Evolutionary conservation across 2,888 invertebrate genomes (phyloP), one percentile per base, ranked within the genome.

Genomic region (Aporophyla nigra): DNA sequence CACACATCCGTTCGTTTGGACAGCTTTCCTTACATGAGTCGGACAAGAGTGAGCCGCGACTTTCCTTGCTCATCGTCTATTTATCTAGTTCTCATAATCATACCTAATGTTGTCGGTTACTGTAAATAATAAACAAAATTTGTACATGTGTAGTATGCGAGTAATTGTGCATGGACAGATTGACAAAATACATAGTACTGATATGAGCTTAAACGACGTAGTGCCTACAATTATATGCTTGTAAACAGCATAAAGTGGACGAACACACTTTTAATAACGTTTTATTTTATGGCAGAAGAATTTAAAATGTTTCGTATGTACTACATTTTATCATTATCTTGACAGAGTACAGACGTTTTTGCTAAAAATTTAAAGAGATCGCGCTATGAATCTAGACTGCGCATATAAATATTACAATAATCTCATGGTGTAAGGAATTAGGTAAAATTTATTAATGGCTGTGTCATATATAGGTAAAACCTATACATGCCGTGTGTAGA

Each of bases 161-260:
- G 93, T 93, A 93, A 93, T 90, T 93, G 93, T 94, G 94, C 94
- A 96, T 95, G 93, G 90, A 94, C 95, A 95, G 93, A 91, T 93
- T 91, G 92, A 95, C 93, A 94, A 93, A 93, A 94, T 83, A 82
- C 80, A 95, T 97, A 97, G 97, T 97, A 97, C 97, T 97, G 97
- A 97, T 97, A 97, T 97, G 97, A 97, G 97, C 97, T 97, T 97
- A 97, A 95, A 96, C 93, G 96, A 97, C 94, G 97, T 97, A 97
- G 97, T 97, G 97, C 97, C 97, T 97, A 97, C 97, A 96, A 97
- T 94, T 95, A 95, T 94, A 95, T 95, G 96, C 96, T 96, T 96
- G 92, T 94, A 92, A 92, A 93, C 94, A 94, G 92, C 92, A 88
- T 93, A 91, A 92, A 93, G 92, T 92, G 87, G 91, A 91, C 88